phyloP scores from a whole-genome alignment of 2,797 vertebrate genomes.

The Pristis pectinata region DNA sequence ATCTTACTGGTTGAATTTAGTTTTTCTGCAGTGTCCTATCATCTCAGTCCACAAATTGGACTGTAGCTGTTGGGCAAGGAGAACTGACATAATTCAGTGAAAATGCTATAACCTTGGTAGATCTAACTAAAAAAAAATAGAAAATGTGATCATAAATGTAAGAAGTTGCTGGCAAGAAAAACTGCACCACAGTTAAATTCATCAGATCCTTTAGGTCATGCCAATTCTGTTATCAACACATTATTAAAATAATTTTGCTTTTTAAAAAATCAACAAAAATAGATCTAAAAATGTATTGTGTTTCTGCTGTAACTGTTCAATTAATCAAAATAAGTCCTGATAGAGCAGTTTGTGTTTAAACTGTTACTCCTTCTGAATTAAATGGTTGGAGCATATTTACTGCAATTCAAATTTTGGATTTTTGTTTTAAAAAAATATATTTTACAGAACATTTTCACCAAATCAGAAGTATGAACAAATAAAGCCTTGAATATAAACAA shows the following conservation, averaged over 20 bases:
- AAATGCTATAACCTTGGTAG: not conserved
- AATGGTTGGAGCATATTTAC: not conserved
- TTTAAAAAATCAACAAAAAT: not conserved
- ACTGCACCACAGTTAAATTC: not conserved
- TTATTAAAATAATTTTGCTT: not conserved
- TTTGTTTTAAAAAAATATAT: not conserved
- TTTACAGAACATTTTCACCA: conserved; percentile 15
- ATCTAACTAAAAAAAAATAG: not conserved
- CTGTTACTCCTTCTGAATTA: not conserved
- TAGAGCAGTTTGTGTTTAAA: not conserved
- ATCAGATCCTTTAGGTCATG: not conserved
- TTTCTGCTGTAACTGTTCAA: not conserved
- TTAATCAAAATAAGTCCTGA: not conserved
- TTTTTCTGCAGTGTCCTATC: not conserved
- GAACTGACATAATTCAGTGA: not conserved
- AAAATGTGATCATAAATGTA: not conserved
- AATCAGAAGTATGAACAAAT: conserved; percentile 9
- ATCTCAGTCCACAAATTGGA: not conserved
- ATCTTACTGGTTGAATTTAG: not conserved
- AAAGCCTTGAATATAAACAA: conserved; percentile 21
- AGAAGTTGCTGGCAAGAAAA: not conserved
- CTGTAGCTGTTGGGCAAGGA: not conserved
- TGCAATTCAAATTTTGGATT: conserved; percentile 2
- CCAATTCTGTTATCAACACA: not conserved
- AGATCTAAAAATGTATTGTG: not conserved